A percentile compares a stretch with the other conserved stretches of the same genome.
phyloP scores from a whole-genome alignment of 2,113 vertebrate genomes.

The rat (Rattus norvegicus) region DNA sequence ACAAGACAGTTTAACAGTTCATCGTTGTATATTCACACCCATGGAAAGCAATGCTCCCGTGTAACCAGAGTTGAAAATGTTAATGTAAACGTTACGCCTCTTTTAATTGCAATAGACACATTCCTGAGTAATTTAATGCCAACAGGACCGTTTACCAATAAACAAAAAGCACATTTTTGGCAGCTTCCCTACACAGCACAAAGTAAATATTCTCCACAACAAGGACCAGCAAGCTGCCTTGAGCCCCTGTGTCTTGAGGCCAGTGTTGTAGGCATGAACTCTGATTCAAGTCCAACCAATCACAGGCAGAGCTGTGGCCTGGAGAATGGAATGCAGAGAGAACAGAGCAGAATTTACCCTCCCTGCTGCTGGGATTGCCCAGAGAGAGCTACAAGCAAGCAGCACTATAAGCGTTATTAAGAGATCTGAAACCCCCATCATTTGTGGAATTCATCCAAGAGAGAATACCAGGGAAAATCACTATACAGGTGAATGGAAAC shows the following conservation, averaged over 20 bases:
- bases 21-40: constrained; percentile 85
- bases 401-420: background rate
- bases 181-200: constrained; percentile 67
- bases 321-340: too few species aligned
- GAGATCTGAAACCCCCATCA: background rate
- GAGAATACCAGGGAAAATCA: background rate
- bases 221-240: background rate
- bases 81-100: constrained; percentile 87
- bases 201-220: constrained; percentile 50
- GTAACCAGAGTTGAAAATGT: constrained; percentile 86
- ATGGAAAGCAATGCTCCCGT: constrained; percentile 84
- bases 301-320: too few species aligned
- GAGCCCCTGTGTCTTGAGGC: background rate
- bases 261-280: background rate
- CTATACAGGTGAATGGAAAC: background rate
- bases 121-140: constrained; percentile 87
- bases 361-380: too few species aligned
- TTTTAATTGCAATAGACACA: constrained; percentile 88
- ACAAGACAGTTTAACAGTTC: constrained; percentile 83
- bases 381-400: too few species aligned
- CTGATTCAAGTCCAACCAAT: background rate
- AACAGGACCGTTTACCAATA: constrained; percentile 82
- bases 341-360: too few species aligned
- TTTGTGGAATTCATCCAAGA: constrained; percentile 16
- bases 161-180: constrained; percentile 82